phyloP scores from a whole-genome alignment of 2,113 vertebrate genomes.

The Orientallactaga bullata region DNA sequence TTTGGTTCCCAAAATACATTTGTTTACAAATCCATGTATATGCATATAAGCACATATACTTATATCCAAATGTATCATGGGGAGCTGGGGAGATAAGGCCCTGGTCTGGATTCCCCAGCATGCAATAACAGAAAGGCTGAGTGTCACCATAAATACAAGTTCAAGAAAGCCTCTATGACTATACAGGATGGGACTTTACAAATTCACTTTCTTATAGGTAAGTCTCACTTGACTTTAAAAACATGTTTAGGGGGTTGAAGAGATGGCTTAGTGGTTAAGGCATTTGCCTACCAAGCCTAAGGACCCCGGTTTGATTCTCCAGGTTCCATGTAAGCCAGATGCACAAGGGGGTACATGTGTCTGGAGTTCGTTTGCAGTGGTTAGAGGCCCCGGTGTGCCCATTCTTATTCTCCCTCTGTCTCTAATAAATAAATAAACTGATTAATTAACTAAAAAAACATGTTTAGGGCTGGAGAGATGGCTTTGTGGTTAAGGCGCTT shows the following conservation, averaged over 20 bases:
- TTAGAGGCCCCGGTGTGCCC: no score
- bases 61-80: neutral
- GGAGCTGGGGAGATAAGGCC: neutral
- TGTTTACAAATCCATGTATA: neutral
- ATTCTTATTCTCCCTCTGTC: no score
- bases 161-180: conserved; percentile 9
- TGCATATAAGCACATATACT: neutral
- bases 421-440: no score
- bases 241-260: neutral
- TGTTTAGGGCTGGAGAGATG: no score
- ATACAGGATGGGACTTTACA: neutral
- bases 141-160: neutral
- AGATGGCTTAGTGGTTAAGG: no score
- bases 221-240: conserved; percentile 3
- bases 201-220: neutral
- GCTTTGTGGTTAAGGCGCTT: no score
- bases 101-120: neutral
- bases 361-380: no score
- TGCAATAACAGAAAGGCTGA: neutral
- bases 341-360: no score
- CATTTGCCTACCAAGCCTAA: no score
- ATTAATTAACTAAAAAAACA: no score
- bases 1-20: neutral
- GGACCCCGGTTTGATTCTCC: neutral
- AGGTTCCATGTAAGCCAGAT: no score